These are phyloP conservation scores for Cynaeus angustus DNA, from an alignment of 2,888 invertebrate genomes.

Conservation along the genomic window DNA sequence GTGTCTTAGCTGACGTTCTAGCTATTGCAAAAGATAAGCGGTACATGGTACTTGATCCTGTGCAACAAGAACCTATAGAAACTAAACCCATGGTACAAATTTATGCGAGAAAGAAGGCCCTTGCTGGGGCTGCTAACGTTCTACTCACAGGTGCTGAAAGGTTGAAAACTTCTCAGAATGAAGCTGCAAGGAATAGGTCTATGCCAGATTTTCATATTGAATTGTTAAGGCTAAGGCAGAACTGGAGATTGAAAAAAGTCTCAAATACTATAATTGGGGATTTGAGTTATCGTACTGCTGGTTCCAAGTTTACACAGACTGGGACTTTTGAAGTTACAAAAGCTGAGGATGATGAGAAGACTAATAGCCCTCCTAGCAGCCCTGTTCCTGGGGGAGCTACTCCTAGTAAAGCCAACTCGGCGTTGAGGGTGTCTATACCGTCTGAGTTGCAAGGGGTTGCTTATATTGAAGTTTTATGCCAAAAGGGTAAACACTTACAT, in stretches of 20 bases:
- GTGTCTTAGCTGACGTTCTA: conserved; percentile 93
- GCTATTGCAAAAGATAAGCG: conserved; percentile 94
- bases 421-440: conserved; percentile 92
- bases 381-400: conserved; percentile 67
- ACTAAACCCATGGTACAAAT: conserved; percentile 91
- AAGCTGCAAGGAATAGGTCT: conserved; percentile 84
- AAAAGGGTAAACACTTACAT: conserved; percentile 80
- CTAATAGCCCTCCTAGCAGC: conserved; percentile 71
- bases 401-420: conserved; percentile 79
- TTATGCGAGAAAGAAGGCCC: conserved; percentile 93
- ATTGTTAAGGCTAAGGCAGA: conserved; percentile 88
- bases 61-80: conserved; percentile 88
- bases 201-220: conserved; percentile 96
- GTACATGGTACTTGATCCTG: conserved; percentile 95
- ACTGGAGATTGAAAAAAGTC: conserved; percentile 97
- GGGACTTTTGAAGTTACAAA: conserved; percentile 97
- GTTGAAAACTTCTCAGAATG: conserved; percentile 86
- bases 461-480: conserved; percentile 95
- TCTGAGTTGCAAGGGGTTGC: conserved; percentile 96
- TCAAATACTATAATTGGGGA: conserved; percentile 97
- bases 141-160: conserved; percentile 90
- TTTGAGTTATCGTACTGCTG: conserved; percentile 95
- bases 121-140: conserved; percentile 86
- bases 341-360: conserved; percentile 84
- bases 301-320: conserved; percentile 94